Evolutionary conservation across 2,888 invertebrate genomes (phyloP).

Genomic region (Conops quadrifasciatus): DNA sequence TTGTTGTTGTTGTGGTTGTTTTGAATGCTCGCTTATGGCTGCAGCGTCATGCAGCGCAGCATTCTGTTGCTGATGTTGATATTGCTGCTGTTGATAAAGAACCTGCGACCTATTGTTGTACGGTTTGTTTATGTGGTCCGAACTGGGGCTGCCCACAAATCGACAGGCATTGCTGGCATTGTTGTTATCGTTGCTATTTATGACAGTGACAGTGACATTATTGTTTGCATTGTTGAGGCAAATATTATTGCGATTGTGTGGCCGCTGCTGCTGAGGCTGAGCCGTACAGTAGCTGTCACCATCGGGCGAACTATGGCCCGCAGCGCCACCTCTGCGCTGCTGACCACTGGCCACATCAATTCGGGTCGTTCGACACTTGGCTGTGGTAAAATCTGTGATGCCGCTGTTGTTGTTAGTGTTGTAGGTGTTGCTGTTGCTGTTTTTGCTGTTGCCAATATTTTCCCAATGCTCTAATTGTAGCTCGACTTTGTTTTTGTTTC

Average conservation of each 20-base stretch:
- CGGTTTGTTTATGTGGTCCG: slow-evolving; percentile 41
- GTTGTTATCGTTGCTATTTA: slow-evolving; percentile 29
- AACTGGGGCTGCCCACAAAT: slow-evolving; percentile 12
- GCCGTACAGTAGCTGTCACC: neutral
- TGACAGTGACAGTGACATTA: slow-evolving; percentile 38
- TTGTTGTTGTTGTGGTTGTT: slow-evolving; percentile 35
- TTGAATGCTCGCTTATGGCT: slow-evolving; percentile 27
- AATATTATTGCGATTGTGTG: slow-evolving; percentile 24
- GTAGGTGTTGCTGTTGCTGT: too few relatives aligned
- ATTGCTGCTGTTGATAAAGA: slow-evolving; percentile 38
- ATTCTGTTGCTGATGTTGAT: slow-evolving; percentile 34
- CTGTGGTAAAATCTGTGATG: slow-evolving; percentile 23
- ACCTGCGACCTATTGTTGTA: slow-evolving; percentile 30
- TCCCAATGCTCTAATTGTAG: slow-evolving; percentile 47
- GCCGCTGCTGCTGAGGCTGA: slow-evolving; percentile 34
- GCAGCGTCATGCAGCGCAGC: slow-evolving; percentile 15
- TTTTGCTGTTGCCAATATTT: slow-evolving; percentile 42
- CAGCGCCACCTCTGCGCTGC: neutral
- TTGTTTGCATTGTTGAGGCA: slow-evolving; percentile 29
- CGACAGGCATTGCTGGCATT: slow-evolving; percentile 14
- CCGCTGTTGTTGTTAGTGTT: slow-evolving; percentile 33
- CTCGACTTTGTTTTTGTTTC: slow-evolving; percentile 45
- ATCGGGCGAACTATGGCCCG: neutral
- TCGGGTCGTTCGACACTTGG: slow-evolving; percentile 30
- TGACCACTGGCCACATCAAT: neutral